phyloP scores from a whole-genome alignment of 2,888 invertebrate genomes.

The Aplocera efformata region DNA sequence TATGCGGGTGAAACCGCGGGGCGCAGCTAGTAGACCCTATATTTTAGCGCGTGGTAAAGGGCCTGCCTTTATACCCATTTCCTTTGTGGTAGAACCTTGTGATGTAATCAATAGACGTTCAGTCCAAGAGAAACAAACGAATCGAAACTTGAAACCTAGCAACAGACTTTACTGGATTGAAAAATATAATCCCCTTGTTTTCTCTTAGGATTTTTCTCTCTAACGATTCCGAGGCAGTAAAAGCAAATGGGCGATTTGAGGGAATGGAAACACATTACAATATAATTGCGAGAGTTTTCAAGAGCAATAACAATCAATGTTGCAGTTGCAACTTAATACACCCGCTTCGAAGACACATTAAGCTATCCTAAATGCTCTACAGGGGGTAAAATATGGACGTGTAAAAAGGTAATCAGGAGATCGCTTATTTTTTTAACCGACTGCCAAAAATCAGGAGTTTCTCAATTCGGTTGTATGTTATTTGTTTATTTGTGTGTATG shows the following conservation, averaged over 20 bases:
- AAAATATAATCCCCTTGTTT: constrained; percentile 42
- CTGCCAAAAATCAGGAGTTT: too few species aligned
- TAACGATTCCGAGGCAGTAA: constrained; percentile 48
- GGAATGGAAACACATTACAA: constrained; percentile 56
- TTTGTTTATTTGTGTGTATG: too few species aligned
- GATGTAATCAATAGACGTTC: too few species aligned
- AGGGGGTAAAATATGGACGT: too few species aligned
- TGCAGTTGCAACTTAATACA: constrained; percentile 28
- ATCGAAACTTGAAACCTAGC: constrained; percentile 40
- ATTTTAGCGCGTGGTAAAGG: too few species aligned
- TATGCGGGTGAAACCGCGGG: too few species aligned
- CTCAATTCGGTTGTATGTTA: too few species aligned
- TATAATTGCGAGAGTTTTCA: constrained; percentile 56
- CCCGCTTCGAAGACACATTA: neutral
- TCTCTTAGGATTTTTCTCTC: constrained; percentile 45
- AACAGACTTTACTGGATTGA: constrained; percentile 34
- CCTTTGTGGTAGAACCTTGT: too few species aligned
- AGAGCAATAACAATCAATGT: constrained; percentile 39
- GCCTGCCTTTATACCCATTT: too few species aligned
- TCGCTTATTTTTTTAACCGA: too few species aligned
- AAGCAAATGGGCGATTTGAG: constrained; percentile 55
- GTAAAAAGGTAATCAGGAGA: too few species aligned
- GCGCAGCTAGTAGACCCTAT: too few species aligned
- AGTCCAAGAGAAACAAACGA: constrained; percentile 27
- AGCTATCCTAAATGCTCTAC: neutral